phyloP scores from a whole-genome alignment of 2,888 invertebrate species.

The Cantharis lateralis region DNA sequence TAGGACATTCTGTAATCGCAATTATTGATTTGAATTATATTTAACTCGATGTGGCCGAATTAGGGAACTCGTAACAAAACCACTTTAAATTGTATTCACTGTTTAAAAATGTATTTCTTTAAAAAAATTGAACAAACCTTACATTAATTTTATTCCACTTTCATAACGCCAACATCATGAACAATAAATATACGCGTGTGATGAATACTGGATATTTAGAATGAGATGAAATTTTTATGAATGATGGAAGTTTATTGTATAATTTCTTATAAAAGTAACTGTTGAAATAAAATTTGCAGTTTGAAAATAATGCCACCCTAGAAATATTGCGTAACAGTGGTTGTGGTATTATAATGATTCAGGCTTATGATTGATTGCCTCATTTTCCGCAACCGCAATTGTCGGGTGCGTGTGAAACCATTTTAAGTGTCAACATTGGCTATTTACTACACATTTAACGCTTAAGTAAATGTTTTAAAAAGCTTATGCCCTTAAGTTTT shows the following conservation, averaged over 20 bases:
- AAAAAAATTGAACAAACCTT: not conserved
- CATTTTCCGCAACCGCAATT: constrained; percentile 3
- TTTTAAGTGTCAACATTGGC: constrained; percentile 1
- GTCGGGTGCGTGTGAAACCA: constrained; percentile 2
- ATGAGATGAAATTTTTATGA: not conserved
- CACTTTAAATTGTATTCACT: not conserved
- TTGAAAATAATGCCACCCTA: not conserved
- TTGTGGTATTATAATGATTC: not conserved
- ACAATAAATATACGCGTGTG: not conserved
- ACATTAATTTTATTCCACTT: not conserved
- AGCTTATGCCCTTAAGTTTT: not conserved
- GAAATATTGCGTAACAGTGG: not conserved
- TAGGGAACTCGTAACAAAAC: not conserved
- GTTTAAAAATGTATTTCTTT: not conserved
- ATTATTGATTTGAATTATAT: not conserved
- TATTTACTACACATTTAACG: not conserved
- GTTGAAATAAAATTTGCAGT: not conserved
- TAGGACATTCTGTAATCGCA: not conserved
- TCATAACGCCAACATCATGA: not conserved
- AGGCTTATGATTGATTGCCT: constrained; percentile 5
- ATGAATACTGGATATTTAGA: not conserved
- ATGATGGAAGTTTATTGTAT: not conserved
- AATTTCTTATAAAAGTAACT: not conserved
- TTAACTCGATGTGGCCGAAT: not conserved
- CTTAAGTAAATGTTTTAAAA: not conserved